Base-by-base conservation (phyloP, 2,797 vertebrate species). In the Phaenicophaeus curvirostris region DNA sequence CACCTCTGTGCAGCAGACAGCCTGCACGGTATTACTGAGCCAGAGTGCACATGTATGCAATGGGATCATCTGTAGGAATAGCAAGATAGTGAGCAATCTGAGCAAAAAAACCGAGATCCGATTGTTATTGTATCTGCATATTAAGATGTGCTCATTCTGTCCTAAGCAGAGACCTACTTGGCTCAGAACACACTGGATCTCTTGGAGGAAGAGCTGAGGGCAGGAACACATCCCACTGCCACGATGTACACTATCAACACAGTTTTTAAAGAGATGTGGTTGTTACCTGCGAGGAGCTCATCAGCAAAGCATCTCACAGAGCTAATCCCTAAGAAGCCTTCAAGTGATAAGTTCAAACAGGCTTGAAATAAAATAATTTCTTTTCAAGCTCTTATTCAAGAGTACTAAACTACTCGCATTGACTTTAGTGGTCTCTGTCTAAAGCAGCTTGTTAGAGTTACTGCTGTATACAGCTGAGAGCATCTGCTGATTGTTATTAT, bases 161-260 rank as follows among this genome's bases (percentile, higher is more conserved):
- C 33, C 44, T 31, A 11, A n/a, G 28, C 9, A 59, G 30, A 50
- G 50, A 46, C 19, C 35, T 6, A 7, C 28, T 24, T 78, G 66
- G 48, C n/a, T 59, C 54, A 78, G 27, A 10, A 44, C 24, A 48
- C 17, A 2, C 15, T 8, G 39, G 14, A 66, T 25, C 86, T 68
- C 42, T 51, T 37, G 42, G 31, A 42, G 74, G 35, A 80, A 54
- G 57, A 65, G 63, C 41, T 10, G 15, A 81, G 61, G 25, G 15
- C 11, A 31, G 30, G 17, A 42, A 21, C 50, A 24, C 48, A 75
- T 8, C 33, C 21, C 14, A 46, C 27, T 46, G 44, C 3, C 0
- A 0, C 44, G 27, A 62, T 0, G 4, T 31, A 20, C 30, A n/a
- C 44, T 35, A 11, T 10, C n/a, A 42, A 3, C 14, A 46, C 11